phyloP scores from a whole-genome alignment of 1,140 invertebrate species.

The Leptoteleia sp. region DNA sequence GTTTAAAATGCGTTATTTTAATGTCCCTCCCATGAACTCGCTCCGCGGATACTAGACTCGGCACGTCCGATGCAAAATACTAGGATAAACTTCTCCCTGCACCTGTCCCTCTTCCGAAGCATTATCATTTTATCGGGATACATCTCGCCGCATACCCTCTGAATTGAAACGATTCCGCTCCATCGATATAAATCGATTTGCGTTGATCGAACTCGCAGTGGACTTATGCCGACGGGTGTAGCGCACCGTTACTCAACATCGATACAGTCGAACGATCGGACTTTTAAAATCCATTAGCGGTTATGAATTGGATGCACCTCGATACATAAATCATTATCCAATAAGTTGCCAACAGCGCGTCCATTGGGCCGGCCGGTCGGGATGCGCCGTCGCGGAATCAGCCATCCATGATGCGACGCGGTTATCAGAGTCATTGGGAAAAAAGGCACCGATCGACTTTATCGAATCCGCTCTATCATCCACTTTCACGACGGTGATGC shows the following conservation, averaged over 20 bases:
- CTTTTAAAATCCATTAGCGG: slow-evolving; percentile 14
- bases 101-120: too few species aligned
- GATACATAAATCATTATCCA: slow-evolving; percentile 17
- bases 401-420: slow-evolving; percentile 32
- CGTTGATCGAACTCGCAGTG: too few species aligned
- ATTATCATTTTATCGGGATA: too few species aligned
- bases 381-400: slow-evolving; percentile 18
- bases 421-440: background rate
- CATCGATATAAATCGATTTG: too few species aligned
- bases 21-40: too few species aligned
- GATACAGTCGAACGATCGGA: slow-evolving; percentile 1
- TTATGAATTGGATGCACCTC: slow-evolving; percentile 6
- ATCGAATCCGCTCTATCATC: slow-evolving; percentile 38
- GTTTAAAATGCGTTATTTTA: too few species aligned
- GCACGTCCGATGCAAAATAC: too few species aligned
- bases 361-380: background rate
- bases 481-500: slow-evolving; percentile 32
- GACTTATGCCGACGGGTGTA: background rate
- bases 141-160: too few species aligned
- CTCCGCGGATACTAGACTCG: too few species aligned
- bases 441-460: slow-evolving; percentile 31
- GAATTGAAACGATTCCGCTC: too few species aligned
- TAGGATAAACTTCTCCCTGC: too few species aligned
- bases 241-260: slow-evolving; percentile 22
- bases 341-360: slow-evolving; percentile 10